These are phyloP conservation scores for Hestina assimilis DNA, from an alignment of 1,140 invertebrate species.

Conservation along the genomic window DNA sequence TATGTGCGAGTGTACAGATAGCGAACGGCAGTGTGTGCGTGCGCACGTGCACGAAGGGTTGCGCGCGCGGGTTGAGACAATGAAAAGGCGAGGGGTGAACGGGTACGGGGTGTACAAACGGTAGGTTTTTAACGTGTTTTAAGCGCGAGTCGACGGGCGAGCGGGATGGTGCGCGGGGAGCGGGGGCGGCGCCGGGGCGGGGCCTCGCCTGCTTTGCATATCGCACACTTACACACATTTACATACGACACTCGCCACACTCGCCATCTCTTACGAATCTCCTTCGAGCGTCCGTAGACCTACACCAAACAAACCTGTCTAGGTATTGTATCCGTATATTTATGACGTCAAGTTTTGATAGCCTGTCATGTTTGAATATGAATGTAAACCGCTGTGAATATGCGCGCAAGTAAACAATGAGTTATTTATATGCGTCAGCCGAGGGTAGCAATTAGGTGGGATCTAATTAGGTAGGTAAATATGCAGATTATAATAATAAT, in stretches of 20 bases:
- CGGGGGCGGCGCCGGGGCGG: conserved; percentile 23
- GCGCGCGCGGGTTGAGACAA: conserved; percentile 22
- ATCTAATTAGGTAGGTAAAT: not conserved
- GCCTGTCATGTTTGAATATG: not conserved
- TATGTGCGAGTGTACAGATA: conserved; percentile 1
- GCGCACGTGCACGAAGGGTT: conserved; percentile 32
- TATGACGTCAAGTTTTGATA: not conserved
- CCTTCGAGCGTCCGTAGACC: not conserved
- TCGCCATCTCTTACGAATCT: conserved; percentile 1
- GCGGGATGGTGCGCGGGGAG: conserved; percentile 24
- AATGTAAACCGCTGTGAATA: no score
- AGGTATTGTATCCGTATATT: no score
- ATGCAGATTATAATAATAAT: not conserved
- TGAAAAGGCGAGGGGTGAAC: not conserved
- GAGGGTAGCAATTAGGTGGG: not conserved
- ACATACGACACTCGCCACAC: conserved; percentile 30
- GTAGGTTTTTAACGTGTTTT: conserved; percentile 29
- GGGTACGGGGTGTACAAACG: not conserved
- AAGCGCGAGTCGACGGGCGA: conserved; percentile 28
- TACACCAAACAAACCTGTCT: no score
- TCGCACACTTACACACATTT: conserved; percentile 29
- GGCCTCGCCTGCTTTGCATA: conserved; percentile 46
- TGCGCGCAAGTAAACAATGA: no score
- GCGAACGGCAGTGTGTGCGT: conserved; percentile 25
- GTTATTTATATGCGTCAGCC: no score